Evolutionary conservation across 2,113 vertebrate genomes (phyloP).

Genomic region (Hoplias malabaricus): DNA sequence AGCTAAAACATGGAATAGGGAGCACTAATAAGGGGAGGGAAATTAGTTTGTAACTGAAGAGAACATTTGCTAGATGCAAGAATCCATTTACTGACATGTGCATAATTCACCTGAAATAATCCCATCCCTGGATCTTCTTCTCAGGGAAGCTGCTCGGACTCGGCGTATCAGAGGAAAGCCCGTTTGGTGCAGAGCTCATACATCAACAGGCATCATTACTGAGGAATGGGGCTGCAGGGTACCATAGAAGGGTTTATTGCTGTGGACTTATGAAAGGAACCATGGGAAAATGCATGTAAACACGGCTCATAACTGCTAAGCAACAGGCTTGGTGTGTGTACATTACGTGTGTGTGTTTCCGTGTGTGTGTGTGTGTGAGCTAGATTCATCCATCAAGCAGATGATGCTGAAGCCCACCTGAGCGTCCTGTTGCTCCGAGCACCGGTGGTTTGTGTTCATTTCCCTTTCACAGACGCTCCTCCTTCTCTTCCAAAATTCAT

Average conservation of each 20-base stretch:
- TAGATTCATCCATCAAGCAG: not conserved
- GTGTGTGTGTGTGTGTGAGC: not conserved
- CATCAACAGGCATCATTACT: not conserved
- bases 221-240: not conserved
- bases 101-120: too few relatives aligned
- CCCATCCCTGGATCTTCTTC: too few relatives aligned
- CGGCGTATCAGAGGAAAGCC: too few relatives aligned
- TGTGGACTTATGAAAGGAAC: not conserved
- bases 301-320: not conserved
- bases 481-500: conserved; percentile 16
- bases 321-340: not conserved
- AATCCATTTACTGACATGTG: too few relatives aligned
- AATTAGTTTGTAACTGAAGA: too few relatives aligned
- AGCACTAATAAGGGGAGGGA: too few relatives aligned
- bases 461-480: not conserved
- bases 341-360: not conserved
- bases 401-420: not conserved
- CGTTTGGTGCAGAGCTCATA: too few relatives aligned
- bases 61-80: too few relatives aligned
- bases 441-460: not conserved
- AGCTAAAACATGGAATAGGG: too few relatives aligned
- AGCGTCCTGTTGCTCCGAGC: not conserved
- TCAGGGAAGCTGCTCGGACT: too few relatives aligned
- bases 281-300: not conserved
- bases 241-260: not conserved